These are phyloP conservation scores for Sebastes itinus DNA, from an alignment of 2,797 vertebrate species.

Conservation along the genomic window DNA sequence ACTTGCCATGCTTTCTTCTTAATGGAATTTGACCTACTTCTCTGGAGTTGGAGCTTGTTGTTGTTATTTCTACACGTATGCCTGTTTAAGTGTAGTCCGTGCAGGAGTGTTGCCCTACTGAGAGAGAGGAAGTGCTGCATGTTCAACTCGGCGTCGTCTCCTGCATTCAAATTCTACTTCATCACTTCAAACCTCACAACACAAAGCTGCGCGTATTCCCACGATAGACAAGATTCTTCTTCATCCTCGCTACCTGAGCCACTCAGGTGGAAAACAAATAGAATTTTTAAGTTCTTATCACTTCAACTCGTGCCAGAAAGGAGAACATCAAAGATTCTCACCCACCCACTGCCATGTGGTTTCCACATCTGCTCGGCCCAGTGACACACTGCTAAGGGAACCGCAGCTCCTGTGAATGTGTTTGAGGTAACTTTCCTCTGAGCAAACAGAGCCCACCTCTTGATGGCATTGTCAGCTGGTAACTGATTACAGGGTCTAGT, in stretches of 20 bases:
- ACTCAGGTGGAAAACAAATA: slow-evolving; percentile 42
- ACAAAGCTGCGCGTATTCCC: neutral
- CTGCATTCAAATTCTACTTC: slow-evolving; percentile 7
- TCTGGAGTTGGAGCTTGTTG: neutral
- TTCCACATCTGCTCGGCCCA: slow-evolving; percentile 60
- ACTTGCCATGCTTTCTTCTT: neutral
- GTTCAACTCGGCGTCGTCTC: neutral
- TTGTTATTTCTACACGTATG: slow-evolving; percentile 7
- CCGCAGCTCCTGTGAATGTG: neutral
- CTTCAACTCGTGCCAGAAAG: slow-evolving; percentile 69
- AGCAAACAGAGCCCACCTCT: slow-evolving; percentile 16
- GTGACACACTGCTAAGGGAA: slow-evolving; percentile 38
- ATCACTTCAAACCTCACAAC: neutral
- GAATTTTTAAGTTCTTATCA: slow-evolving; percentile 54
- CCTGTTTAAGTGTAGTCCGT: neutral
- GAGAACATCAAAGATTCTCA: slow-evolving; percentile 61
- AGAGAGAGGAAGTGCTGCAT: neutral
- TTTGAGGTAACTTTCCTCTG: slow-evolving; percentile 4
- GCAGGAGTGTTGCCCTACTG: neutral
- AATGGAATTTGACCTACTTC: slow-evolving; percentile 21
- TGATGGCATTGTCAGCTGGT: slow-evolving; percentile 26
- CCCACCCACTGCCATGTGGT: slow-evolving; percentile 53
- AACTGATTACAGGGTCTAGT: neutral
- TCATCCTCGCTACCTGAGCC: slow-evolving; percentile 39
- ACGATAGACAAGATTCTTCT: neutral